Percentiles rank a stretch among this genome's conserved stretches.
Conservation (phyloP, 2,113 vertebrate species). For the Clarias magur region DNA sequence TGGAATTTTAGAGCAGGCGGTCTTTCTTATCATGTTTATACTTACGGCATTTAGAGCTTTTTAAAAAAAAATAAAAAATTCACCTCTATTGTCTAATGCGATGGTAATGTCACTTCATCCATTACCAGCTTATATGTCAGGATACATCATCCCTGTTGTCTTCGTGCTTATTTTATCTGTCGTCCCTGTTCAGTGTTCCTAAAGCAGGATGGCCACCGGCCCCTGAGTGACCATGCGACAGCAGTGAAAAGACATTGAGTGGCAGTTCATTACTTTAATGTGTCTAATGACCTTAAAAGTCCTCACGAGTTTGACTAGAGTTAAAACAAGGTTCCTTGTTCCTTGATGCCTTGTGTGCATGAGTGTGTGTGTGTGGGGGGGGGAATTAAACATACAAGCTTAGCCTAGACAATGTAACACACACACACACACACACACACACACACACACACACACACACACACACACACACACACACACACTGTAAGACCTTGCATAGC, state of each 20-base stretch:
- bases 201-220: constrained; percentile 49
- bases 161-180: constrained; percentile 40
- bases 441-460: background rate
- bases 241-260: constrained; percentile 62
- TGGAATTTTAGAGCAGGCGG: background rate
- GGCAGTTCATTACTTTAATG: constrained; percentile 68
- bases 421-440: background rate
- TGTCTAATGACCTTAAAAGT: constrained; percentile 62
- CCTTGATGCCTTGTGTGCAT: background rate
- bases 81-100: background rate
- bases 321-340: constrained; percentile 35
- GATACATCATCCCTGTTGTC: constrained; percentile 28
- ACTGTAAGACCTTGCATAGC: background rate
- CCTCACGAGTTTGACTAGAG: constrained; percentile 18
- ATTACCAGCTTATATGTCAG: constrained; percentile 6
- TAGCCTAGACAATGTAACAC: background rate
- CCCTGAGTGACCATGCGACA: constrained; percentile 47
- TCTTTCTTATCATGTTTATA: background rate
- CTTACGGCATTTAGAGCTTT: background rate
- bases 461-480: background rate
- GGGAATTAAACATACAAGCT: background rate
- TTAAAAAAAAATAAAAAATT: too few species aligned
- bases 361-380: background rate
- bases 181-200: constrained; percentile 49
- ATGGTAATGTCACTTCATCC: background rate